phyloP scores from a whole-genome alignment of 2,888 invertebrate genomes.

The Papilio elwesi region DNA sequence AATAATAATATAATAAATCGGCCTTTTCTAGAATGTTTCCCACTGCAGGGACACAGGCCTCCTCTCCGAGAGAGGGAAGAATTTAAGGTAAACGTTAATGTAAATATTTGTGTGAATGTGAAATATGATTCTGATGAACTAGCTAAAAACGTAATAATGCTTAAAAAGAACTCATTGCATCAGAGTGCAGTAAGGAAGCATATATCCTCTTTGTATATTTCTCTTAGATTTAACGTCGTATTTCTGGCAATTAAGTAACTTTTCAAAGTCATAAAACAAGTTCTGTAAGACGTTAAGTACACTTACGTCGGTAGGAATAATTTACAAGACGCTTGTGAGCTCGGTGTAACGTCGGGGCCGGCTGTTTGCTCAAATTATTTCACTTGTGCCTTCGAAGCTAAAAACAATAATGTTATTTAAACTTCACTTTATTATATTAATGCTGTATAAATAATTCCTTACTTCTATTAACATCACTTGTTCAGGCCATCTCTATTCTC shows the following conservation, averaged over 20 bases:
- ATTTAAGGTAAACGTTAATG: too few species aligned
- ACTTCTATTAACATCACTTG: too few species aligned
- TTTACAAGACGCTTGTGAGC: constrained; percentile 9
- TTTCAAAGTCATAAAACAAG: constrained; percentile 22
- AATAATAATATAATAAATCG: too few species aligned
- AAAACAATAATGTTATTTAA: constrained; percentile 8
- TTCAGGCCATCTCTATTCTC: too few species aligned
- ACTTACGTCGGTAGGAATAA: constrained; percentile 20
- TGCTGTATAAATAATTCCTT: too few species aligned
- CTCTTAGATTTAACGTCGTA: constrained; percentile 7
- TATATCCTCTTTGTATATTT: not conserved
- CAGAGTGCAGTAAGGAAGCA: not conserved
- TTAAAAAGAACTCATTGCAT: too few species aligned
- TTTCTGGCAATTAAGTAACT: constrained; percentile 18
- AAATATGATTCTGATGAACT: too few species aligned
- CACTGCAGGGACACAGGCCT: too few species aligned
- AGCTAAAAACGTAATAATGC: too few species aligned
- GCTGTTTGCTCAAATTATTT: constrained; percentile 4
- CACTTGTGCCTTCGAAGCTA: not conserved
- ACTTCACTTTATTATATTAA: not conserved
- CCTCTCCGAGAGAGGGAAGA: too few species aligned
- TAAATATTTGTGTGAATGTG: too few species aligned
- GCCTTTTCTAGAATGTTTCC: too few species aligned
- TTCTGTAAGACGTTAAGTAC: constrained; percentile 20
- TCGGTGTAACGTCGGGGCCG: not conserved